Evolutionary conservation across 2,888 invertebrate species (phyloP).

Genomic region (Macrosoma leucophasiata): DNA sequence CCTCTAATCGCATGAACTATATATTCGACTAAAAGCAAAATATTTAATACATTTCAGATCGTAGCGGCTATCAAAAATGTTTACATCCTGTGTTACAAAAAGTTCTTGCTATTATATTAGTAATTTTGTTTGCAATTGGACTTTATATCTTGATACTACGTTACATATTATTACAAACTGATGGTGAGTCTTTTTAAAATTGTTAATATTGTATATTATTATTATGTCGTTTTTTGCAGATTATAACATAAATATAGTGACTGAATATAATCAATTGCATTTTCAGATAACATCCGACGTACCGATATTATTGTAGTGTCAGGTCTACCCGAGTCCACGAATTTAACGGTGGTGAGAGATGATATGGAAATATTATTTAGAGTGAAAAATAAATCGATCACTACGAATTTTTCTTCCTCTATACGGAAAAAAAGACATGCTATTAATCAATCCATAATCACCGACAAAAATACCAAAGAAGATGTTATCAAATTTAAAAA

Average conservation of each 20-base stretch:
- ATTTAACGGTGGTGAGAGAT: constrained; percentile 37
- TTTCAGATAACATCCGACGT: constrained; percentile 37
- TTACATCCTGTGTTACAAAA: constrained; percentile 41
- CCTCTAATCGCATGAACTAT: too few species aligned
- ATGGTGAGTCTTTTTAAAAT: constrained; percentile 35
- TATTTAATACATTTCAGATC: constrained; percentile 36
- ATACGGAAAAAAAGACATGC: constrained; percentile 39
- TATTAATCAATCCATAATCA: too few species aligned
- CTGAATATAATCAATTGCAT: too few species aligned
- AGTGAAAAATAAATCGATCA: constrained; percentile 39
- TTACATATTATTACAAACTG: constrained; percentile 35
- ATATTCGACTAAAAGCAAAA: too few species aligned
- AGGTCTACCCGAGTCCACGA: constrained; percentile 36
- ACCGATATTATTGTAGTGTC: constrained; percentile 51
- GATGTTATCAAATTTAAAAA: constrained; percentile 33
- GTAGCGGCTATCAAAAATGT: constrained; percentile 34
- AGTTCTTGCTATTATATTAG: constrained; percentile 34
- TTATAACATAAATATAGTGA: too few species aligned
- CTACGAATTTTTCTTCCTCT: constrained; percentile 17
- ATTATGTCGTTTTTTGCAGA: too few species aligned
- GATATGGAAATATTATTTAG: constrained; percentile 40
- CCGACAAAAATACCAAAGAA: constrained; percentile 22
- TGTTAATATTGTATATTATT: too few species aligned
- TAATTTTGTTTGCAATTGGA: constrained; percentile 38
- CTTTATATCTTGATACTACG: constrained; percentile 39